Percentiles rank a stretch among this genome's conserved stretches.
Evolutionary conservation across 2,797 vertebrate genomes (phyloP).

Genomic region (Poeciliopsis turneri): DNA sequence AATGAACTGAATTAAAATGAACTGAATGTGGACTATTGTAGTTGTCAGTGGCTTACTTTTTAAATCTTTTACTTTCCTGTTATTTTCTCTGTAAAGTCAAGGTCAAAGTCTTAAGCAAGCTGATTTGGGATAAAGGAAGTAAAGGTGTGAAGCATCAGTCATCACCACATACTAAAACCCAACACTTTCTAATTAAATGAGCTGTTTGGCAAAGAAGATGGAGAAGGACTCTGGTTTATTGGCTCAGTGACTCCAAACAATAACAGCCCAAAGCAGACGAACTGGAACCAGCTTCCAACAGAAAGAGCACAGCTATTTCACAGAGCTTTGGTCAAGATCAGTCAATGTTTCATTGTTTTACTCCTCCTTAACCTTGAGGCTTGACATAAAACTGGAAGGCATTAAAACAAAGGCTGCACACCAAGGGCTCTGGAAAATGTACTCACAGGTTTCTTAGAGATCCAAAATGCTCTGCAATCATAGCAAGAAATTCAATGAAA

Average conservation of each 20-base stretch:
- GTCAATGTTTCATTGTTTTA: constrained; percentile 7
- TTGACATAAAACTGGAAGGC: not conserved
- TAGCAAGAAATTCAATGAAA: not conserved
- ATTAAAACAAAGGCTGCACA: constrained; percentile 4
- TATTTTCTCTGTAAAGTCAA: not conserved
- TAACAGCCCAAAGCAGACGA: not conserved
- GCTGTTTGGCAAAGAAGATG: not conserved
- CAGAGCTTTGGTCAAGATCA: not conserved
- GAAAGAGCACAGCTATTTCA: not conserved
- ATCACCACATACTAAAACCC: not conserved
- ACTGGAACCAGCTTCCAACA: not conserved
- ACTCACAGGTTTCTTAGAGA: not conserved
- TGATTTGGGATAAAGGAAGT: not conserved
- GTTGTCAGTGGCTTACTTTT: not conserved
- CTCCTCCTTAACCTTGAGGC: constrained; percentile 10
- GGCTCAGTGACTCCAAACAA: not conserved
- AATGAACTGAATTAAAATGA: not conserved
- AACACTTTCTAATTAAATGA: constrained; percentile 3
- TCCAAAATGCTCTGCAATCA: not conserved
- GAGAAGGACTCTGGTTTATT: not conserved
- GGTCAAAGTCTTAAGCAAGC: not conserved
- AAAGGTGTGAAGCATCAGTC: not conserved
- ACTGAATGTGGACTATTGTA: not conserved
- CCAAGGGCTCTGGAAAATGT: not conserved
- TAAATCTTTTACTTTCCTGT: not conserved